Evolutionary conservation across 2,888 invertebrate species (phyloP), one percentile per base, ranked within the genome.

Genomic region (Cheiracanthium punctorium): DNA sequence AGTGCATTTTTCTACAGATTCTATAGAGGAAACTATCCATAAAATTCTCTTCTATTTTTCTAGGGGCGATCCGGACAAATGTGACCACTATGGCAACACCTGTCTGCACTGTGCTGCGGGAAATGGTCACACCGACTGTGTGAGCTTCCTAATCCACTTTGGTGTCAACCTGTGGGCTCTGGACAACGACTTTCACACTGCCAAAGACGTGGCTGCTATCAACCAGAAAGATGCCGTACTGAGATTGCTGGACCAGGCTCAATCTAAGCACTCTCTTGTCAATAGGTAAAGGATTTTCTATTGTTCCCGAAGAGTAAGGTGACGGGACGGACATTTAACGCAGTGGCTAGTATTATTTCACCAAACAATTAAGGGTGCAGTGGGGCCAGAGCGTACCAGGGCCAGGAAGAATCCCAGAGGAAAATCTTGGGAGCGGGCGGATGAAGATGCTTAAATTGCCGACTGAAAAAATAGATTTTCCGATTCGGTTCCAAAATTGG

Each of bases 31-130:
- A 58, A 58, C 14, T 20, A 8, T 20, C 12, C 37, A 37, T 37
- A 33, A 24, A 17, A 4, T 41, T 37, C 12, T 12, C 28, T 30
- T 29, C 32, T 48, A 17, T 64, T 0, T 8, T 77, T 92, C 5
- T 93, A 98, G 98, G 0, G 98, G 98, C 0, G 96, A 98, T 91
- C 97, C 97, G 0, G 97, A 98, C 92, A 97, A 97, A 93, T 95
- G 95, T 4, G 98, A 98, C 92, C 95, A 96, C 91, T 97, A 96
- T 92, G 98, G 98, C 29, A 97, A 97, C 92, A 97, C 97, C 0
- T 96, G 97, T 0, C 93, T 98, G 0, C 98, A 98, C 91, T 93
- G 97, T 86, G 95, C 97, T 0, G 95, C 97, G 0, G 96, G 96
- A 0, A 94, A 96, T 80, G 98, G 98, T 0, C 98, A 98, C 92